Evolutionary conservation across 2,888 invertebrate species (phyloP).

Genomic region (Nasonia oneida): DNA sequence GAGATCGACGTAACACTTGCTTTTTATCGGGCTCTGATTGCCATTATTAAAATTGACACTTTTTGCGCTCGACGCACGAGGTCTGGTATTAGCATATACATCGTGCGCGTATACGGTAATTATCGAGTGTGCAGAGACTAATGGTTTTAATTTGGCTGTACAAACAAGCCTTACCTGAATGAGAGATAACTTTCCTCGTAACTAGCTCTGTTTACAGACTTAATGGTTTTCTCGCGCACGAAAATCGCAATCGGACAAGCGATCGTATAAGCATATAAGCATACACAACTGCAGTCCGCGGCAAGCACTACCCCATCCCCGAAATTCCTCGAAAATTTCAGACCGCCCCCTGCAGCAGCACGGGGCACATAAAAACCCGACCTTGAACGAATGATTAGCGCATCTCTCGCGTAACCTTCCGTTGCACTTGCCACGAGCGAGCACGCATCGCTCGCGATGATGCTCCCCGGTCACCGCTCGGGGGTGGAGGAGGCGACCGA

Average conservation of each 20-base stretch:
- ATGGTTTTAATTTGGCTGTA: neutral
- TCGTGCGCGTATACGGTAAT: no score
- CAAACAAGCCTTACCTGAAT: neutral
- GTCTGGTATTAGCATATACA: neutral
- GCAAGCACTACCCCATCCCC: no score
- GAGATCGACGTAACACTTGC: neutral
- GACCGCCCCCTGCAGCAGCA: neutral
- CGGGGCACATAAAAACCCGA: no score
- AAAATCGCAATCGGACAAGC: no score
- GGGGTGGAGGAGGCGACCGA: constrained; percentile 4
- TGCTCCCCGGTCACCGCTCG: constrained; percentile 9
- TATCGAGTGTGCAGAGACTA: neutral
- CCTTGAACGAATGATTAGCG: neutral
- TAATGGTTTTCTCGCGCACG: no score
- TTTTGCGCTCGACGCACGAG: constrained; percentile 14
- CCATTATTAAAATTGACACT: constrained; percentile 27
- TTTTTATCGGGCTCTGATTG: constrained; percentile 16
- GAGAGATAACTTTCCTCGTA: no score
- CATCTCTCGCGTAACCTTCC: neutral
- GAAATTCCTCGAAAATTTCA: neutral
- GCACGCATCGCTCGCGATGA: constrained; percentile 10
- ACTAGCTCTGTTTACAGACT: no score
- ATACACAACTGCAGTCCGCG: no score
- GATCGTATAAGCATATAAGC: no score
- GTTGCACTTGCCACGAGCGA: constrained; percentile 24